A percentile compares a stretch with the other conserved stretches of the same genome.
These are phyloP conservation scores for Hystrix brachyura DNA, from an alignment of 2,113 vertebrate species.

Conservation along the genomic window DNA sequence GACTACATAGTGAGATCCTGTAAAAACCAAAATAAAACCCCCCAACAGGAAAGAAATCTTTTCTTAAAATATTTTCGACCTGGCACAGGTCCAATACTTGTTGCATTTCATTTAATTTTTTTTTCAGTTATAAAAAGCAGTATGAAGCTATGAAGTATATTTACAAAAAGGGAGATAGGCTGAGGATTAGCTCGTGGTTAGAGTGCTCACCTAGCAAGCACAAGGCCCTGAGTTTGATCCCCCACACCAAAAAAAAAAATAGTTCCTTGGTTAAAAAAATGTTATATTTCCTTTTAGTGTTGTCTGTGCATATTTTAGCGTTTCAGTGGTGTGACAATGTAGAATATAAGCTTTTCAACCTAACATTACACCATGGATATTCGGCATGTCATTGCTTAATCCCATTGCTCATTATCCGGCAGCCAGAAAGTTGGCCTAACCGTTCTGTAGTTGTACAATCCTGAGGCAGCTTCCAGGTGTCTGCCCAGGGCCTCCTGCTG, in stretches of 20 bases:
- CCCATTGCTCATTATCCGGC: not conserved
- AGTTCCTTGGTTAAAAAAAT: not conserved
- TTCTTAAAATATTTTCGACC: not conserved
- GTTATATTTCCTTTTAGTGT: not conserved
- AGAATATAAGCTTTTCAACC: not conserved
- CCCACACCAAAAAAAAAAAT: too few species aligned
- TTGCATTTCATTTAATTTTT: not conserved
- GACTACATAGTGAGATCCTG: too few species aligned
- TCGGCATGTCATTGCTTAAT: not conserved
- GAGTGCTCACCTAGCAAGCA: too few species aligned
- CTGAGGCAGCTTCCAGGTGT: not conserved
- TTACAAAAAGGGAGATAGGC: not conserved
- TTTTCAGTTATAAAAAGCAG: slow-evolving; percentile 28
- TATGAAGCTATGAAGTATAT: not conserved
- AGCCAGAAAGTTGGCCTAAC: not conserved
- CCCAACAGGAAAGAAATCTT: not conserved
- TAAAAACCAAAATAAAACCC: too few species aligned
- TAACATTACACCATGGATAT: not conserved
- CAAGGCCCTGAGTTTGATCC: too few species aligned
- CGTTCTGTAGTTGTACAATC: not conserved
- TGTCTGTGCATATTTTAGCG: not conserved
- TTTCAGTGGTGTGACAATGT: not conserved
- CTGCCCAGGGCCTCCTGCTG: not conserved
- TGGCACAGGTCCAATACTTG: not conserved
- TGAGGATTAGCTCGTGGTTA: too few species aligned